A percentile compares a stretch with the other conserved stretches of the same genome.
Conservation (phyloP, 2,113 vertebrate species). For the Otolemur garnettii region DNA sequence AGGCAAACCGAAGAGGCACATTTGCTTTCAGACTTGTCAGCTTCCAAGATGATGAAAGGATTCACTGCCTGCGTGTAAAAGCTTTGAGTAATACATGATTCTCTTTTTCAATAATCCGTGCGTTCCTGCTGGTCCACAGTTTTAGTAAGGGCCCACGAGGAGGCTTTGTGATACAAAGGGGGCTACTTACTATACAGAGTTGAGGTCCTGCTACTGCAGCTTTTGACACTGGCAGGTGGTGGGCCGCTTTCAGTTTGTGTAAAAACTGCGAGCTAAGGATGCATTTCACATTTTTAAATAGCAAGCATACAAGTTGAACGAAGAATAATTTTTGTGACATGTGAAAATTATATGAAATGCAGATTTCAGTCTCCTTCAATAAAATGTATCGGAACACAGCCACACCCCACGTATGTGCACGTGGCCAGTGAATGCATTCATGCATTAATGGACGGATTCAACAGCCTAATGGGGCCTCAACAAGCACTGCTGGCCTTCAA, state of each 20-base stretch:
- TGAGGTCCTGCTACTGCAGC: too few relatives aligned
- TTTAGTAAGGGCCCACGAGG: background rate
- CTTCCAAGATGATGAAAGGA: background rate
- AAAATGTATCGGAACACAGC: background rate
- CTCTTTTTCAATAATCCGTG: background rate
- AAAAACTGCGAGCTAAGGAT: background rate
- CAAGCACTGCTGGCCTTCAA: background rate
- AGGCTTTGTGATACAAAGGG: background rate
- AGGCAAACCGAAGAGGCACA: background rate
- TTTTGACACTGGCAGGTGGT: background rate
- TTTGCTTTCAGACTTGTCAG: background rate
- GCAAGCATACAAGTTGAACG: background rate
- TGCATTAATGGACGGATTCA: background rate
- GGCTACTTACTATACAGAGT: accelerated
- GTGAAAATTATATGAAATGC: constrained; percentile 11
- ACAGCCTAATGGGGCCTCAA: background rate
- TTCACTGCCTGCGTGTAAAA: background rate
- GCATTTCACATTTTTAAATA: background rate
- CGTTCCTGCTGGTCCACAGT: background rate
- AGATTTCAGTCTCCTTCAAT: background rate
- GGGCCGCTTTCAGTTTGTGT: background rate
- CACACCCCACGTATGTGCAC: background rate
- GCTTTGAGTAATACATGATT: background rate
- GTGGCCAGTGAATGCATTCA: background rate
- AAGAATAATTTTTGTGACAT: background rate